These are phyloP conservation scores for Microtus montanus DNA, from an alignment of 2,113 vertebrate species.

Conservation along the genomic window DNA sequence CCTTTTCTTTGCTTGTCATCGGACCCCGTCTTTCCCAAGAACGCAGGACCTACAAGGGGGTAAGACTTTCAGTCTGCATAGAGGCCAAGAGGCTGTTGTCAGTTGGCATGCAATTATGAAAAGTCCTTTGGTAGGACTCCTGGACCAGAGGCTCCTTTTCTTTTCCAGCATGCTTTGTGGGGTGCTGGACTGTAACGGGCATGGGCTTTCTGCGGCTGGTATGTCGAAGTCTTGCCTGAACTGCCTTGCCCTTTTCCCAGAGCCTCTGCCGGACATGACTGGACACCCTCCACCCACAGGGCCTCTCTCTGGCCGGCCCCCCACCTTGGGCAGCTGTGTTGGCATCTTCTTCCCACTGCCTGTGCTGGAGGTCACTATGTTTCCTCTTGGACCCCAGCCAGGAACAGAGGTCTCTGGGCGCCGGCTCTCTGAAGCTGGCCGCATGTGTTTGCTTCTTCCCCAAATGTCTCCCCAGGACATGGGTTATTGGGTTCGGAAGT, in stretches of 20 bases:
- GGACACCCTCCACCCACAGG: not conserved
- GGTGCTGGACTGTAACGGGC: not conserved
- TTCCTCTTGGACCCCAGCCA: constrained; percentile 77
- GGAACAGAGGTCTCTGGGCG: constrained; percentile 49
- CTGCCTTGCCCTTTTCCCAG: not conserved
- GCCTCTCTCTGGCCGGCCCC: not conserved
- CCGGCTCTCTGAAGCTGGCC: constrained; percentile 70
- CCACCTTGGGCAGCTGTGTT: constrained; percentile 47
- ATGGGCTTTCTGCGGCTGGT: not conserved
- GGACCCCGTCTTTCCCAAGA: not conserved
- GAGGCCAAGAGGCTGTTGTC: not conserved
- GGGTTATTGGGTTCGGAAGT: constrained; percentile 43
- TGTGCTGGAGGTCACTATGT: constrained; percentile 11
- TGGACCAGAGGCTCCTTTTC: not conserved
- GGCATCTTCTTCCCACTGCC: not conserved
- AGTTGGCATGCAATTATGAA: not conserved
- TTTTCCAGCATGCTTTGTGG: not conserved
- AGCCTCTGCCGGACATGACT: not conserved
- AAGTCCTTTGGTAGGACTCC: not conserved
- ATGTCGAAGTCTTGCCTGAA: not conserved
- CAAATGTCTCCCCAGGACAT: constrained; percentile 49
- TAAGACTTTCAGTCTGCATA: not conserved
- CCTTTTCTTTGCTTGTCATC: not conserved
- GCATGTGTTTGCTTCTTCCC: constrained; percentile 71
- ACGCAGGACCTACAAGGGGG: not conserved